Evolutionary conservation across 1,140 invertebrate genomes (phyloP), one percentile per base, ranked within the genome.

Genomic region (Chrysoperla carnea): DNA sequence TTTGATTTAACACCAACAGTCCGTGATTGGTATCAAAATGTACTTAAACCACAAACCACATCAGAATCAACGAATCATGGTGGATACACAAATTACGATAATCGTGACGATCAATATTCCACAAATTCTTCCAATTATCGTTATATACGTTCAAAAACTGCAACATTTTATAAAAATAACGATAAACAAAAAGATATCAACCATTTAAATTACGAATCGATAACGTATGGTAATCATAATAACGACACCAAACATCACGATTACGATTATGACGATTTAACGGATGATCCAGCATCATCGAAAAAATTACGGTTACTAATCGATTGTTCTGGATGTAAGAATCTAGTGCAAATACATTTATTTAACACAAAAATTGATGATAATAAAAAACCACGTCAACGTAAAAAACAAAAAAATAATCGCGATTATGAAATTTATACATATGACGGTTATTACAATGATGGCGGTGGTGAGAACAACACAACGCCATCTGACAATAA

Each of bases 321-420:
- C 31, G 87, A 92, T 63, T 89, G 86, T 60, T 78, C 78, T 43
- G 83, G 84, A 12, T 89, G 85, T 55, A 73, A 76, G n/a, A 72
- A 73, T 46, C 72, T 72, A 51, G 76, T 78, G 57, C 72, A 75
- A 44, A 64, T 81, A 46, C 68, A 72, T 42, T 47, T 67, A 17
- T 57, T 60, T 36, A 37, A 50, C 27, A 17, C 14, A 12, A 33
- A 33, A 33, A 33, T 9, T 33, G 31, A 12, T 12, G 31, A 12
- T 33, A 33, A 33, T 11, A 9, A 12, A 33, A 33, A 11, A 12
- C n/a, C n/a, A 11, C 8, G n/a, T 9, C 31, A 33, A 12, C 8
- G n/a, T 11, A 9, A 33, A 11, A 33, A 33, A 33, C 8, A 33
- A 11, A 11, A 11, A 9, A 33, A 33, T 11, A 33, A 33, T 33